Evolutionary conservation across 2,797 vertebrate species (phyloP).

Genomic region (Acrocephalus scirpaceus): DNA sequence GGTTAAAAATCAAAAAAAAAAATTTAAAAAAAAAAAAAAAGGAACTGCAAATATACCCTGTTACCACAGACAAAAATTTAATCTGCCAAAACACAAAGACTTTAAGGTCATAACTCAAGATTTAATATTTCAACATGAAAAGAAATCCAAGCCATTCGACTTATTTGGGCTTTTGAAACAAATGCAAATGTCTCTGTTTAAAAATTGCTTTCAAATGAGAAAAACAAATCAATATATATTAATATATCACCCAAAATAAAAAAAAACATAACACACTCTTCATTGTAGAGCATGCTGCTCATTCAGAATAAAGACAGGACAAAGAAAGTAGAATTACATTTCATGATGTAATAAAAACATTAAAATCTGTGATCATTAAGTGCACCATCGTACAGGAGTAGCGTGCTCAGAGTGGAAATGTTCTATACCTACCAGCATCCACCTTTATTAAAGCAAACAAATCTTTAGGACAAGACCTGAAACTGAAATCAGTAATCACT

Average conservation of each 20-base stretch:
- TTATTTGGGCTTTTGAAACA: conserved; percentile 51
- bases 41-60: conserved; percentile 18
- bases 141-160: conserved; percentile 46
- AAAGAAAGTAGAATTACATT: conserved; percentile 76
- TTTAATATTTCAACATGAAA: conserved; percentile 70
- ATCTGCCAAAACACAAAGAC: conserved; percentile 39
- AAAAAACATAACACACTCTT: conserved; percentile 73
- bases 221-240: conserved; percentile 77
- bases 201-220: conserved; percentile 77
- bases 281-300: conserved; percentile 74
- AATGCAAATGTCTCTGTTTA: conserved; percentile 45
- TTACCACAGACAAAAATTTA: conserved; percentile 17
- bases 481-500: background rate
- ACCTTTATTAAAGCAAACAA: conserved; percentile 71
- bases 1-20: background rate
- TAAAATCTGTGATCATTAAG: conserved; percentile 81
- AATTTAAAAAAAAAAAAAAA: background rate
- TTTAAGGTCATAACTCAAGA: conserved; percentile 63
- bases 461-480: conserved; percentile 25
- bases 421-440: conserved; percentile 83
- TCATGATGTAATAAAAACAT: conserved; percentile 80
- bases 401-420: conserved; percentile 84
- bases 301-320: conserved; percentile 52
- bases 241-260: conserved; percentile 78
- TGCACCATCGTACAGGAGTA: conserved; percentile 82